Conservation (phyloP, 2,113 vertebrate genomes). For the Plestiodon gilberti region DNA sequence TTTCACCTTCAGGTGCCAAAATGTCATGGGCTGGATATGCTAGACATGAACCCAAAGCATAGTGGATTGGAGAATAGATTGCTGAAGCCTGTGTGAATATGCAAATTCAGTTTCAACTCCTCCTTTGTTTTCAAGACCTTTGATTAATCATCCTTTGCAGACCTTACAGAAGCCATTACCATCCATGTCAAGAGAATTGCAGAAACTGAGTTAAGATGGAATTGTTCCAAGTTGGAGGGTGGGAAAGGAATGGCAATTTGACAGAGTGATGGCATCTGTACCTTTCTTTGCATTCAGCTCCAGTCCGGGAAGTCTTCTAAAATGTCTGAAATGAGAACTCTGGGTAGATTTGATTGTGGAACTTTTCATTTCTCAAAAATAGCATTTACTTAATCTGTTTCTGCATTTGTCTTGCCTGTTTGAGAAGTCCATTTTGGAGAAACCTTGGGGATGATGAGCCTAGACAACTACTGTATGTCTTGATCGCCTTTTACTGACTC, state of each 20-base stretch:
- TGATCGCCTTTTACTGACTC: fast-evolving
- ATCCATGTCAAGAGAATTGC: neutral
- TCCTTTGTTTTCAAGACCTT: neutral
- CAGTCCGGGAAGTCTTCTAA: neutral
- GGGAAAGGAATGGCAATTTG: neutral
- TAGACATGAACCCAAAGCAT: too few relatives aligned
- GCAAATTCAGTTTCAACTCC: neutral
- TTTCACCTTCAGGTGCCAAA: neutral
- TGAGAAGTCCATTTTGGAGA: neutral
- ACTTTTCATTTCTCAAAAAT: neutral
- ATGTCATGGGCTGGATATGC: neutral
- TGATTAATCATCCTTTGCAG: neutral
- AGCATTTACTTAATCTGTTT: too few relatives aligned
- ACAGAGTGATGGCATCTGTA: too few relatives aligned
- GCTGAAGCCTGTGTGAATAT: neutral
- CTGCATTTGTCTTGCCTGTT: too few relatives aligned
- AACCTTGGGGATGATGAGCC: neutral
- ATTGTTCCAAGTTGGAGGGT: neutral
- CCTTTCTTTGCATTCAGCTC: too few relatives aligned
- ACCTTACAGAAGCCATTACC: neutral
- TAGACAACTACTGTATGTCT: neutral
- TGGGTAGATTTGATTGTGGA: too few relatives aligned
- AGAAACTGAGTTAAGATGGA: neutral
- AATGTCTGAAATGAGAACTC: too few relatives aligned
- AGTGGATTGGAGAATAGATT: neutral